phyloP scores from a whole-genome alignment of 92 coral and sea anemone genomes.

The Bergia puertoricense region DNA sequence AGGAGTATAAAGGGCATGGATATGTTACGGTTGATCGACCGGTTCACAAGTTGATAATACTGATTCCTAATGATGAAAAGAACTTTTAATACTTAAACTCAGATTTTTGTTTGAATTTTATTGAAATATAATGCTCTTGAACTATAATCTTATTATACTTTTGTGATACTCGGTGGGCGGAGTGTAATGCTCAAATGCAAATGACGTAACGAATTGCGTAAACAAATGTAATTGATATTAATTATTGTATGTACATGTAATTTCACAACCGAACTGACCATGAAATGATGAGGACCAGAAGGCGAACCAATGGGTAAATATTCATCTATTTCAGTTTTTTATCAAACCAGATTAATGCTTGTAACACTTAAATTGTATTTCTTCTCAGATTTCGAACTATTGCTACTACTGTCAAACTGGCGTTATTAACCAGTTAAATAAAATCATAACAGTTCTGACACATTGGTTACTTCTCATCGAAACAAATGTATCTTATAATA shows the following conservation, averaged over 20 bases:
- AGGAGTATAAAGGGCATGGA: background rate
- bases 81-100: too few species aligned
- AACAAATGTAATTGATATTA: background rate
- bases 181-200: too few species aligned
- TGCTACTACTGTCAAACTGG: background rate
- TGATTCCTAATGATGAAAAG: too few species aligned
- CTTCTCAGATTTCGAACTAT: background rate
- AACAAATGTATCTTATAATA: background rate
- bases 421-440: constrained; percentile 14
- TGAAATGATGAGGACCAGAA: background rate
- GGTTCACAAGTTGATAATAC: background rate
- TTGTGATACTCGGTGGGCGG: too few species aligned
- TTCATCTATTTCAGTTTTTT: background rate
- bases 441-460: constrained; percentile 3
- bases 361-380: constrained; percentile 10
- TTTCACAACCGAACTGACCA: constrained; percentile 4
- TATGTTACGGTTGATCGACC: constrained; percentile 10
- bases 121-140: too few species aligned
- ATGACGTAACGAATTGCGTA: too few species aligned
- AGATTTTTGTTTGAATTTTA: too few species aligned
- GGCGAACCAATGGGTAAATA: constrained; percentile 15
- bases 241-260: background rate
- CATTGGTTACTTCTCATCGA: constrained; percentile 10
- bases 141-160: too few species aligned
- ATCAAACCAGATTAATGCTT: background rate